Evolutionary conservation across 1,140 invertebrate species (phyloP), one percentile per base, ranked within the genome.

Genomic region (Tetramorium alpestre): DNA sequence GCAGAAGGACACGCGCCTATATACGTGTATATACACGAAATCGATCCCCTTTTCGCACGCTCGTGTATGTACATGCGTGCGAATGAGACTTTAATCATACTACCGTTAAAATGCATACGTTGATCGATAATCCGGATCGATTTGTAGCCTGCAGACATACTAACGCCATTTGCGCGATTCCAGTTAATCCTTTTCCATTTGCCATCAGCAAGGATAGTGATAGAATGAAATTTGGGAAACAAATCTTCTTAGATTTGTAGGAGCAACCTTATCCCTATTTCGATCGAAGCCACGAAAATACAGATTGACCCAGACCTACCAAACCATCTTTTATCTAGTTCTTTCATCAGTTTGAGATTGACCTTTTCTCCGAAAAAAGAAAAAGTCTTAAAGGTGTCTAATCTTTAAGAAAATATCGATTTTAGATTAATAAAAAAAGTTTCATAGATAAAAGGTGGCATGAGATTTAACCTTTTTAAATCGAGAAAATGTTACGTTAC

Each of bases 81-180:
- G 47, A 73, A 58, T 44, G 8, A 16, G 18, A 22, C 7, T 60
- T 75, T 75, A 62, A 62, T 73, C 69, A 16, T 60, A n/a, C 8
- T 13, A 18, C 25, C 41, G 25, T 62, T 60, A 73, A 73, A 84
- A 60, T 82, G 67, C 47, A 87, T 33, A 81, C 75, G 10, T 49
- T 73, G 85, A 87, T 88, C 76, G 58, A 58, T 87, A 87, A 80
- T 80, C 11, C 7, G n/a, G 51, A 85, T 88, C 78, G 86, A 85
- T 88, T 87, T 69, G 86, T 47, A 47, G 25, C 6, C 47, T n/a
- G 44, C 8, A 13, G 51, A 13, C 54, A 16, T 11, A 25, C 33
- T 62, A 72, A 72, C 62, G 47, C 49, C 78, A 64, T 78, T 87
- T 87, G 77, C 28, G 22, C 69, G 60, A 56, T 72, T 76, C 60